phyloP scores from a whole-genome alignment of 2,797 vertebrate genomes.

The Myripristis jacobus region DNA sequence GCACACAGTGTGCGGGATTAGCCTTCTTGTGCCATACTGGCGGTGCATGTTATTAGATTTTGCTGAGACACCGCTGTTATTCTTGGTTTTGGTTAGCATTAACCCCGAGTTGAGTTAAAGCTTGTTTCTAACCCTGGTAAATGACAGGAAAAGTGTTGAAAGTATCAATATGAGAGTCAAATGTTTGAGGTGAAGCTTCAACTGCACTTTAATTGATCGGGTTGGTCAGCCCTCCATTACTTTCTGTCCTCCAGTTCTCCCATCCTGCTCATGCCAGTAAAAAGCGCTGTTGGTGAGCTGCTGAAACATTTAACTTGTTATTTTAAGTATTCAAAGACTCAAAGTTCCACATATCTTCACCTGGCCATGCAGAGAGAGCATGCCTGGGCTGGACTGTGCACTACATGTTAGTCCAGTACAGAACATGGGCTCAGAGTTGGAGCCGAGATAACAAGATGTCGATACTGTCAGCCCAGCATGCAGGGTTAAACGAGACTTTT shows the following conservation, averaged over 20 bases:
- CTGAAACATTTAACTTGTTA: constrained; percentile 14
- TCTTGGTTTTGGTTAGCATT: background rate
- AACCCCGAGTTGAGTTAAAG: background rate
- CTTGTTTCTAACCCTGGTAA: background rate
- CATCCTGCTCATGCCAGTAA: background rate
- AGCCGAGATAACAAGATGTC: constrained; percentile 47
- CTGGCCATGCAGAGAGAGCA: background rate
- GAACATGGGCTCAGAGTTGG: constrained; percentile 19
- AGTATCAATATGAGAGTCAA: background rate
- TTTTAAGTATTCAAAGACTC: background rate
- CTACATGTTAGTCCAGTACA: background rate
- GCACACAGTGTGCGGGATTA: constrained; percentile 51
- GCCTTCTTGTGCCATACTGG: constrained; percentile 29
- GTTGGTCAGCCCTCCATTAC: background rate
- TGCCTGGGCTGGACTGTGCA: background rate
- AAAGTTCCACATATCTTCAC: constrained; percentile 13
- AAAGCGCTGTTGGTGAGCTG: background rate
- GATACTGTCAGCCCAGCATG: constrained; percentile 17
- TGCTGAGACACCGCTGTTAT: constrained; percentile 16
- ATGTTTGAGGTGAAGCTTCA: background rate
- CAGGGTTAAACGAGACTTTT: constrained; percentile 33
- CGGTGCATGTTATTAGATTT: constrained; percentile 15
- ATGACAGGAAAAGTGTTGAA: background rate
- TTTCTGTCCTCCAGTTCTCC: background rate
- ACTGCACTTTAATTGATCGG: background rate